Evolutionary conservation across 2,888 invertebrate species (phyloP).

Genomic region (Andrena praecox): DNA sequence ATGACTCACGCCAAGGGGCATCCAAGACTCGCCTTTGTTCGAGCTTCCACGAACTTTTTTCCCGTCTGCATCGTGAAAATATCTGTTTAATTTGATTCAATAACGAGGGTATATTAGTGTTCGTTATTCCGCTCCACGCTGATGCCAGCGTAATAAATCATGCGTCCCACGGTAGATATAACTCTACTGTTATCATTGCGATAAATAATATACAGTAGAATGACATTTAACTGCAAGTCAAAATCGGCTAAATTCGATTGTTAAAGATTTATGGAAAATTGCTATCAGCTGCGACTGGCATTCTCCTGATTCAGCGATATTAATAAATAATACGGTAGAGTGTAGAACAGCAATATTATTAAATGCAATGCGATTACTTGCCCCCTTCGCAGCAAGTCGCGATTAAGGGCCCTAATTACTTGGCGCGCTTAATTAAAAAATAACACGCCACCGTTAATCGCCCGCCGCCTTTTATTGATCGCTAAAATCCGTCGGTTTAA

Average conservation of each 20-base stretch:
- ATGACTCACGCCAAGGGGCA: conserved; percentile 66
- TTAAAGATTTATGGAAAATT: not conserved
- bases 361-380: not conserved
- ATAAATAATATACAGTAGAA: not conserved
- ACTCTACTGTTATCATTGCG: not conserved
- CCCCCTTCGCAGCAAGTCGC: not conserved
- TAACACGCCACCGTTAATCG: conserved; percentile 72
- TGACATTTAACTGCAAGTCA: not conserved
- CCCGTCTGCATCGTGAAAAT: not conserved
- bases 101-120: not conserved
- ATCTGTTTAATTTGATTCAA: not conserved
- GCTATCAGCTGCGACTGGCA: not conserved
- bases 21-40: conserved; percentile 67
- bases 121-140: not conserved
- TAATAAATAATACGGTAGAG: not conserved
- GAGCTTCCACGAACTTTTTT: conserved; percentile 19
- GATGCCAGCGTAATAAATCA: not conserved
- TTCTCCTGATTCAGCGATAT: not conserved
- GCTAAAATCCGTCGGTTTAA: conserved; percentile 70
- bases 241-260: not conserved
- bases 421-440: conserved; percentile 39
- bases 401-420: conserved; percentile 17
- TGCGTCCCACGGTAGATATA: not conserved
- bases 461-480: conserved; percentile 72
- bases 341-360: not conserved